Base-by-base conservation (phyloP, 2,797 vertebrate genomes). In the Sebastes itinus region DNA sequence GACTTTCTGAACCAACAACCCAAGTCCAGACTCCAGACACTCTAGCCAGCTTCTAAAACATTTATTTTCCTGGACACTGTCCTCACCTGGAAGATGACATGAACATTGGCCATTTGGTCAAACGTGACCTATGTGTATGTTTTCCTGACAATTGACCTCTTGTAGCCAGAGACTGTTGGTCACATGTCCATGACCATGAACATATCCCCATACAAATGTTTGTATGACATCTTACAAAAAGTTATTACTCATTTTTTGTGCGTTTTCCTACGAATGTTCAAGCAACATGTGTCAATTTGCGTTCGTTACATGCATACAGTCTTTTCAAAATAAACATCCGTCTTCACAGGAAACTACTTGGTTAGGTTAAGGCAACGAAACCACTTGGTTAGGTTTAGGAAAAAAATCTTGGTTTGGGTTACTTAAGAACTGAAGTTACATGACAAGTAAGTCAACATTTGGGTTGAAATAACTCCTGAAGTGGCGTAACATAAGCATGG, bases 1-100 rank as follows among this genome's bases (percentile, higher is more conserved):
- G 72, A 60, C 27, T 42, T 63, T 67, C 56, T 79, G 66, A 79
- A 76, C 52, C 32, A 74, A 69, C 72, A 61, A 27, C 1, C 10
- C 16, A 32, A 16, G 13, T 60, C 30, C 58, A 22, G 1, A 52
- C 20, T 52, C 18, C 18, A 52, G 46, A 23, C 42, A 72, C 25
- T 70, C 20, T 25, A 42, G 28, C 8, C 62, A 22, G 10, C 63
- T 16, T 13, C 59, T 69, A 5, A 69, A 78, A 55, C 52, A 42
- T 56, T 56, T 63, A 33, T 83, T 78, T 67, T 66, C 27, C 35
- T 46, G 55, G 27, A 71, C 9, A 20, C 35, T 52, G 14, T 46
- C 25, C 38, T 33, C 42, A 52, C 13, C 23, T 27, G 16, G 35
- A 1, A 60, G 30, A 72, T 4, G 3, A 35, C 32, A 61, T 38